These are phyloP conservation scores for Ageneiosus marmoratus DNA, from an alignment of 2,113 vertebrate genomes.

Conservation along the genomic window DNA sequence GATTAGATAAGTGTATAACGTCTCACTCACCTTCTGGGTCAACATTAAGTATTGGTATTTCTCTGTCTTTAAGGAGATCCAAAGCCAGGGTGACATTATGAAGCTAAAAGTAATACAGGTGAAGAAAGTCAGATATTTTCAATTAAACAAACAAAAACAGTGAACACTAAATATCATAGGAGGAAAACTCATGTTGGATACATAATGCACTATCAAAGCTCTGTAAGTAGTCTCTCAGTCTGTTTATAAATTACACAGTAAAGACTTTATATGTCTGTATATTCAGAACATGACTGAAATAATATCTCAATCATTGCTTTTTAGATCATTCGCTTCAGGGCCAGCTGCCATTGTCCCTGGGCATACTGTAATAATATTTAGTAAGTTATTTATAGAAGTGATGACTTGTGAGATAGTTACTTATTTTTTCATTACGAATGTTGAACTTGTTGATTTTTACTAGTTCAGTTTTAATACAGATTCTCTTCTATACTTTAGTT, in stretches of 20 bases:
- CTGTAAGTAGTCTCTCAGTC: neutral
- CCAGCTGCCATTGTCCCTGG: neutral
- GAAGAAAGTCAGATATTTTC: neutral
- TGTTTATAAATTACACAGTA: neutral
- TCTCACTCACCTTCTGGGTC: slow-evolving; percentile 80
- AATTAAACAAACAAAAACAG: neutral
- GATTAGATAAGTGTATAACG: neutral
- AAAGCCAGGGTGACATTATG: slow-evolving; percentile 87
- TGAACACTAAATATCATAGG: no score
- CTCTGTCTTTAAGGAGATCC: slow-evolving; percentile 79
- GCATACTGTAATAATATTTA: neutral
- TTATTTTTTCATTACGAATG: neutral
- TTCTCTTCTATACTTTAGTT: neutral
- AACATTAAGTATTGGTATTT: slow-evolving; percentile 69
- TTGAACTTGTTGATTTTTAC: neutral
- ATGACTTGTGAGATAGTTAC: neutral
- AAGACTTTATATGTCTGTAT: neutral
- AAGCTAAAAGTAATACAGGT: slow-evolving; percentile 68
- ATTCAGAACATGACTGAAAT: neutral
- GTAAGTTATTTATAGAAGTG: slow-evolving; percentile 5
- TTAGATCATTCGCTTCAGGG: neutral
- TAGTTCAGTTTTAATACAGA: neutral
- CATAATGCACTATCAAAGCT: neutral
- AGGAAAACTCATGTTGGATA: neutral
- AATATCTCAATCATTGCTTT: neutral